Percentiles rank a stretch among this genome's conserved stretches.
phyloP scores from a whole-genome alignment of 2,113 vertebrate genomes.

The Amphiprion ocellaris region DNA sequence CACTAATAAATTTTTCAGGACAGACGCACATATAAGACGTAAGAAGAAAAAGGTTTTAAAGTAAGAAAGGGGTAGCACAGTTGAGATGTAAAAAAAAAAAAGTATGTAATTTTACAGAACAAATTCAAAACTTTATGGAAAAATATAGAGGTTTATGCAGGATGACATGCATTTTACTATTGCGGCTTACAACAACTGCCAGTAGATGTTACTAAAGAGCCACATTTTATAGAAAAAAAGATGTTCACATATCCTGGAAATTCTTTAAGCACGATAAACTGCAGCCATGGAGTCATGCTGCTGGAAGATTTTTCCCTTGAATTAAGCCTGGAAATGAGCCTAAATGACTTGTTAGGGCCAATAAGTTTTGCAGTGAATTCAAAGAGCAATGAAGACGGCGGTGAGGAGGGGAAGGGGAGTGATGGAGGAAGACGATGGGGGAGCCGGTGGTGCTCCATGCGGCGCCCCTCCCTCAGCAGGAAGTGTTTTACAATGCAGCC shows the following conservation, averaged over 20 bases:
- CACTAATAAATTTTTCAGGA: no score
- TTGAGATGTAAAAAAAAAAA: no score
- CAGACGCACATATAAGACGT: no score
- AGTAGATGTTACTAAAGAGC: conserved; percentile 40
- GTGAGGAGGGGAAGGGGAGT: background rate
- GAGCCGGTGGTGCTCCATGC: conserved; percentile 21
- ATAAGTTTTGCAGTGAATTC: conserved; percentile 6
- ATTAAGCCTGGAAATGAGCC: conserved; percentile 34
- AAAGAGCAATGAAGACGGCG: conserved; percentile 6
- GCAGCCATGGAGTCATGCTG: background rate
- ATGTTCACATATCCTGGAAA: background rate
- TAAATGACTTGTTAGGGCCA: conserved; percentile 15
- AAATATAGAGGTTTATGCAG: no score
- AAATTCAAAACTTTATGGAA: background rate
- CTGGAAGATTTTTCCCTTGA: conserved; percentile 5
- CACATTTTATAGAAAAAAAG: background rate
- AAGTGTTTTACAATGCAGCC: conserved; percentile 88
- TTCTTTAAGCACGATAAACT: background rate
- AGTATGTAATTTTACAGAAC: background rate
- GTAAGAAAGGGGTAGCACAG: background rate
- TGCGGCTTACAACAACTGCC: background rate
- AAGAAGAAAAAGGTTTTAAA: no score
- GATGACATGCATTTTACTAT: background rate
- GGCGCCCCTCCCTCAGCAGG: conserved; percentile 64
- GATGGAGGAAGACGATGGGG: background rate